Percentiles rank a stretch among this genome's conserved stretches.
phyloP scores from a whole-genome alignment of 1,140 invertebrate species.

The Drosophila ambigua region DNA sequence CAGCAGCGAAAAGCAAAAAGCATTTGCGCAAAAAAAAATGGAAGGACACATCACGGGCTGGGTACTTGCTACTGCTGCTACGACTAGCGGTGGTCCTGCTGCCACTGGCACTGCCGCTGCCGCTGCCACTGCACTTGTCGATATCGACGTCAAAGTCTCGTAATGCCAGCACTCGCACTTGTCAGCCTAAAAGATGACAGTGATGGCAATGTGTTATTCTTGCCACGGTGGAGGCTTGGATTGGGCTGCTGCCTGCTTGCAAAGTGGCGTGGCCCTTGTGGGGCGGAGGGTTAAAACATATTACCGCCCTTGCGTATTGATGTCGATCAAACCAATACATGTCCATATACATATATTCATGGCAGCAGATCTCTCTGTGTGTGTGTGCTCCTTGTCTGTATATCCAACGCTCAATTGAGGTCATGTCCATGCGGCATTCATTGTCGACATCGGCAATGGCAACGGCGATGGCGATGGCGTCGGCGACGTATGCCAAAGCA shows the following conservation, averaged over 20 bases:
- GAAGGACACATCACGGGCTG: neutral
- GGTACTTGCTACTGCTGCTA: neutral
- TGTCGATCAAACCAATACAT: constrained; percentile 77
- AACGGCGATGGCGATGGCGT: constrained; percentile 2
- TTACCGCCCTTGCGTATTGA: constrained; percentile 72
- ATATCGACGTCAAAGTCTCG: constrained; percentile 65
- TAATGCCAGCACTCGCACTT: constrained; percentile 75
- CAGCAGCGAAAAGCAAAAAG: neutral
- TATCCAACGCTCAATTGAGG: constrained; percentile 73
- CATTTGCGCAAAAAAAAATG: constrained; percentile 7
- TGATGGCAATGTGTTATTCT: constrained; percentile 69
- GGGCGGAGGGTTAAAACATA: constrained; percentile 49
- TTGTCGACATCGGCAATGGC: constrained; percentile 55
- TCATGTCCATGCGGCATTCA: constrained; percentile 83
- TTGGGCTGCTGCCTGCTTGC: constrained; percentile 13
- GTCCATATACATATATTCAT: constrained; percentile 35
- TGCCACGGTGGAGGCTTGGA: constrained; percentile 28
- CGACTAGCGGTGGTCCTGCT: neutral
- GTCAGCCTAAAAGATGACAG: constrained; percentile 80
- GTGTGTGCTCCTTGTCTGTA: constrained; percentile 13
- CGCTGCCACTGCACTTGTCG: constrained; percentile 40
- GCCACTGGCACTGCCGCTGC: constrained; percentile 3
- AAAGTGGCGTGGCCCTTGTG: constrained; percentile 24
- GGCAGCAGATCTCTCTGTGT: constrained; percentile 7
- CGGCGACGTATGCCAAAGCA: constrained; percentile 67